These are phyloP conservation scores for Dione vanillae DNA, from an alignment of 2,888 invertebrate genomes.

Conservation along the genomic window DNA sequence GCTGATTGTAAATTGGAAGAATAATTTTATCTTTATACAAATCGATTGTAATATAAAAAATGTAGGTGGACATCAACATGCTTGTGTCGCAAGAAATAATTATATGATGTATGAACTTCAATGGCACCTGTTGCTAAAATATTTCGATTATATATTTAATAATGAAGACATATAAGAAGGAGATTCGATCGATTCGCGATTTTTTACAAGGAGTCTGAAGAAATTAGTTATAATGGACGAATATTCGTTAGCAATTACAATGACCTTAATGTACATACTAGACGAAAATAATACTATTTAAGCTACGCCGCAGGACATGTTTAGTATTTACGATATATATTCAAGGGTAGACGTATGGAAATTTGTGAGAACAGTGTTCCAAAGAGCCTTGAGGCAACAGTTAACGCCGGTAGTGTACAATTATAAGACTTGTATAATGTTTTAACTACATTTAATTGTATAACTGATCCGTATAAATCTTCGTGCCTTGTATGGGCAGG, in stretches of 20 bases:
- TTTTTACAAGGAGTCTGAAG: not conserved
- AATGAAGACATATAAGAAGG: conserved; percentile 4
- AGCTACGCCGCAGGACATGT: conserved; percentile 19
- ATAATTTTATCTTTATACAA: conserved; percentile 5
- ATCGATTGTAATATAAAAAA: conserved; percentile 10
- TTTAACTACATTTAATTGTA: conserved; percentile 47
- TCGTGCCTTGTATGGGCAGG: conserved; percentile 45
- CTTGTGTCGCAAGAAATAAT: not conserved
- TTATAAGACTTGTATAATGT: conserved; percentile 45
- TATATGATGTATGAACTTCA: not conserved
- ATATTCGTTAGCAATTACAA: conserved; percentile 1
- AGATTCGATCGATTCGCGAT: not conserved
- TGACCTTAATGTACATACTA: not conserved
- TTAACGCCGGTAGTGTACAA: conserved; percentile 40
- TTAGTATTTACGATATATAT: conserved; percentile 19
- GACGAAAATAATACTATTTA: conserved; percentile 1
- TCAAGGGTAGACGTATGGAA: conserved; percentile 19
- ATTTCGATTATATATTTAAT: conserved; percentile 4
- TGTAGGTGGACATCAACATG: not conserved
- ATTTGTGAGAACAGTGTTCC: conserved; percentile 23
- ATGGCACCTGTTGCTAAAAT: conserved; percentile 14
- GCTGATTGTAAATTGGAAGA: conserved; percentile 23
- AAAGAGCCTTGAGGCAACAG: conserved; percentile 32
- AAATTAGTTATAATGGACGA: not conserved
- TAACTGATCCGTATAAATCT: conserved; percentile 49